Percentiles rank a stretch among this genome's conserved stretches.
Conservation (phyloP, 2,797 vertebrate genomes). For the Synaphobranchus kaupii region DNA sequence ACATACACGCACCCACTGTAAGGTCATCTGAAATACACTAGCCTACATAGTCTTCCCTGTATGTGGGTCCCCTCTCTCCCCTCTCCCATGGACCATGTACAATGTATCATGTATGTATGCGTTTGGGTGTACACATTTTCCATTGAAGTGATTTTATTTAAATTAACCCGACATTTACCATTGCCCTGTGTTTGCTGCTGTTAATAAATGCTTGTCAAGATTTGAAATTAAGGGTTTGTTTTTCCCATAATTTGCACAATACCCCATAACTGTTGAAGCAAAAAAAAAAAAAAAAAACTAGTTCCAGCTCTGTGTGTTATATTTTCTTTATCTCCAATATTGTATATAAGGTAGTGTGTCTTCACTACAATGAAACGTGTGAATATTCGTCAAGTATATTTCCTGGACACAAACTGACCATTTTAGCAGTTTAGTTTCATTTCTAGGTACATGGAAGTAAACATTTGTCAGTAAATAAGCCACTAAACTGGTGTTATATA, state of each 20-base stretch:
- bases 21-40: not conserved
- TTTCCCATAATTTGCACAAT: not conserved
- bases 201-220: slow-evolving; percentile 8
- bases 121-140: not conserved
- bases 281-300: not conserved
- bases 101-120: not conserved
- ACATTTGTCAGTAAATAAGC: too few species aligned
- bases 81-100: not conserved
- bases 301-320: too few species aligned
- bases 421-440: too few species aligned
- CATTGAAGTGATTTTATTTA: not conserved
- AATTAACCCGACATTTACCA: not conserved
- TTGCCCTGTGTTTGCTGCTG: not conserved
- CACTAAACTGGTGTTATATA: too few species aligned
- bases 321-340: too few species aligned
- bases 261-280: not conserved
- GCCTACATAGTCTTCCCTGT: not conserved
- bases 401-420: too few species aligned
- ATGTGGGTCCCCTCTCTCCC: not conserved
- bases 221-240: not conserved
- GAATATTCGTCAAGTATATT: too few species aligned
- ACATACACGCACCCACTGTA: not conserved
- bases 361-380: too few species aligned
- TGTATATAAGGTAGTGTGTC: too few species aligned
- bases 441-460: too few species aligned